Conservation (phyloP, 92 coral and sea anemone genomes). For the Heliopora coerulea region DNA sequence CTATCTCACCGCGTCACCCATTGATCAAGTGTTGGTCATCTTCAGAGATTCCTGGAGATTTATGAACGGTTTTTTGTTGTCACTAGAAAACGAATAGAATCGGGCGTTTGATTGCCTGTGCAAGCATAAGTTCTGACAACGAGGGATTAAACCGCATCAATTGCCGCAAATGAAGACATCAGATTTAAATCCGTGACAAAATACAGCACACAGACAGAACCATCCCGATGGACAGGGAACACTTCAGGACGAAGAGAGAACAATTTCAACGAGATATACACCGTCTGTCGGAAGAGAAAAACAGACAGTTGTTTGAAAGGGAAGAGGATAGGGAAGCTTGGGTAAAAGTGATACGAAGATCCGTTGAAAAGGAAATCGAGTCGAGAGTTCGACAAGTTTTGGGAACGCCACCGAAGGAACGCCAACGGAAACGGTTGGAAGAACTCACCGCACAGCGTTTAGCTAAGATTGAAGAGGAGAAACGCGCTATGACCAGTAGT, state of each 20-base stretch:
- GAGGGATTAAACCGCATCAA: neutral
- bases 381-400: constrained; percentile 76
- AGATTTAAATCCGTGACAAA: neutral
- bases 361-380: constrained; percentile 88
- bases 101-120: neutral
- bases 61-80: neutral
- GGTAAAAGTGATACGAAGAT: constrained; percentile 71
- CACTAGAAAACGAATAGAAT: neutral
- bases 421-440: constrained; percentile 59
- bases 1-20: too few relatives aligned
- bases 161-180: neutral
- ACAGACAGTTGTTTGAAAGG: constrained; percentile 63
- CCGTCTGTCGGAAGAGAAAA: constrained; percentile 81
- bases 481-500: constrained; percentile 43
- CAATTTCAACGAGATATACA: constrained; percentile 33
- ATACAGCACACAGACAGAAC: neutral
- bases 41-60: neutral
- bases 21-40: neutral
- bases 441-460: constrained; percentile 22
- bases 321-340: constrained; percentile 73
- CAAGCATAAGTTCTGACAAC: neutral
- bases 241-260: constrained; percentile 18
- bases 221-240: constrained; percentile 15
- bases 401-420: constrained; percentile 84
- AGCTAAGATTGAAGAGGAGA: constrained; percentile 60